These are phyloP conservation scores for Zoanthus gigantus DNA, from an alignment of 92 coral and sea anemone species.

Conservation along the genomic window DNA sequence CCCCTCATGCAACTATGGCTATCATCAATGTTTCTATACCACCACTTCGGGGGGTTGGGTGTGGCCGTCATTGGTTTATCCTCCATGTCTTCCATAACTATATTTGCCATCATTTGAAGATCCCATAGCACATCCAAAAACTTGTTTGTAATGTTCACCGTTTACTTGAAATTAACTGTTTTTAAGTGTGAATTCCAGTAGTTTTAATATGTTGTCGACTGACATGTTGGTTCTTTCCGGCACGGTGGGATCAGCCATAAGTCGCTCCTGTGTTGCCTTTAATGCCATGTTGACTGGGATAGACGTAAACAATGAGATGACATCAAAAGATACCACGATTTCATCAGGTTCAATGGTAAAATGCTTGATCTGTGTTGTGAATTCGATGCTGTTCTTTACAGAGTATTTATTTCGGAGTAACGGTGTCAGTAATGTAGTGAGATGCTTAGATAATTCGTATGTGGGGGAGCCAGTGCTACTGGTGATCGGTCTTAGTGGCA, in stretches of 20 bases:
- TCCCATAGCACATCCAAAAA: constrained; percentile 3
- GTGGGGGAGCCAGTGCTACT: constrained; percentile 8
- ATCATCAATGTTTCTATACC: background rate
- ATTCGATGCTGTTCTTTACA: constrained; percentile 31
- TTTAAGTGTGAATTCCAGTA: constrained; percentile 31
- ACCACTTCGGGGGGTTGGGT: background rate
- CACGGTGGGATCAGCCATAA: constrained; percentile 1
- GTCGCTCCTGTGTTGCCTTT: constrained; percentile 12
- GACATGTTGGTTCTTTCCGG: constrained; percentile 25
- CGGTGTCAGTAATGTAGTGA: constrained; percentile 16
- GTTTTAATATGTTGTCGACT: constrained; percentile 12
- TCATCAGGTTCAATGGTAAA: background rate
- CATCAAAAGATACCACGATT: constrained; percentile 5
- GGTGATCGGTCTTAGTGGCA: constrained; percentile 1
- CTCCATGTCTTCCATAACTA: background rate
- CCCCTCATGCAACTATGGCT: background rate
- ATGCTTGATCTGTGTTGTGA: constrained; percentile 23
- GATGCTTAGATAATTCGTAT: constrained; percentile 6
- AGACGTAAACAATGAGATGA: background rate
- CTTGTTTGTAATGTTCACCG: background rate
- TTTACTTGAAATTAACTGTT: constrained; percentile 22
- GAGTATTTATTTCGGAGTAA: constrained; percentile 17
- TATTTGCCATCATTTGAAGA: constrained; percentile 1
- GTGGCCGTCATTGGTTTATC: constrained; percentile 9
- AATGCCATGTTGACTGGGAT: background rate